Base-by-base conservation (phyloP, 2,888 invertebrate genomes). In the Drosophila falleni region DNA sequence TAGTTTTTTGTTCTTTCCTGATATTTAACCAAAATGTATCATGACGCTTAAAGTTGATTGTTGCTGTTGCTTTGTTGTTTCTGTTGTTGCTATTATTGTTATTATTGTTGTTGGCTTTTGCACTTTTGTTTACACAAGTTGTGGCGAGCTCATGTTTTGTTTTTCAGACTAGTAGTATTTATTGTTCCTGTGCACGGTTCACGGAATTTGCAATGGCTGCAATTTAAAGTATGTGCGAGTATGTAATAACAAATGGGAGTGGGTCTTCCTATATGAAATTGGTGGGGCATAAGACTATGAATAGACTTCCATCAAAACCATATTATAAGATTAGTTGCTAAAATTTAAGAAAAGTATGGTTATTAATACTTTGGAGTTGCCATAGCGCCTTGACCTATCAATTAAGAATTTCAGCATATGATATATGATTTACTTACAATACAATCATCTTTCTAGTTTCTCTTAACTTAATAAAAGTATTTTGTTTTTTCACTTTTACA, bases 11-110 rank as follows among this genome's bases (percentile, higher is more conserved):
- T 71, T 85, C 71, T 78, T 76, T 65, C 51, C 74, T 85, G 80
- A 82, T 83, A 78, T 83, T 88, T 86, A 82, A 83, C 87, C 89
- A 77, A 83, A 83, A 83, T 77, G 87, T 83, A 88, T 88, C 80
- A 82, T 80, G 83, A 88, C 74, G 83, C 87, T 77, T 77, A 86
- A 88, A 83, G 80, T 88, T 82, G 70, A 70, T 77, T 79, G 74
- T 71, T 72, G 61, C 49, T 68, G 62, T 49, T 54, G 39, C n/a
- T n/a, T 47, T 62, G 47, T 62, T 65, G 42, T 64, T 79, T 13
- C 67, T 72, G 69, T 60, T 74, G 51, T 47, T 71, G 35, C 54
- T 65, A 41, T 66, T 74, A 49, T 69, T 74, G 69, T 58, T 63
- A 53, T 58, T 70, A 56, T 67, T 74, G 55, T 58, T 71, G 75